Percentiles rank a stretch among this genome's conserved stretches.
These are phyloP conservation scores for Tauraco hartlaubi DNA, from an alignment of 2,797 vertebrate genomes.

Conservation along the genomic window DNA sequence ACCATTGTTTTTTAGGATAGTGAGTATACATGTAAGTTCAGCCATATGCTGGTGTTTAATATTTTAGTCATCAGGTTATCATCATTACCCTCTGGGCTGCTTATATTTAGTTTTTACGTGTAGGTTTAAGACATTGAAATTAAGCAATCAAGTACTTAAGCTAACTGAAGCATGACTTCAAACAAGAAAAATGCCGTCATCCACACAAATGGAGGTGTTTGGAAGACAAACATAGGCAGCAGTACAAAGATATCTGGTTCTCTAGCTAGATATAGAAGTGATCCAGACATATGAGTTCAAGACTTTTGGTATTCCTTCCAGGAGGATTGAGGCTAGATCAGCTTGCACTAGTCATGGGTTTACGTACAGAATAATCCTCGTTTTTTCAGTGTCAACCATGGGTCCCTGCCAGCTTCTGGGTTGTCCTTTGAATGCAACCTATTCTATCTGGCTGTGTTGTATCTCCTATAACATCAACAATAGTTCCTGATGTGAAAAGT, in stretches of 20 bases:
- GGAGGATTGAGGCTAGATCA: not conserved
- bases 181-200: not conserved
- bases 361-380: not conserved
- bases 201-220: not conserved
- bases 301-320: not conserved
- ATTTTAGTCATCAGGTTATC: not conserved
- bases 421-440: not conserved
- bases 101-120: not conserved
- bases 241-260: not conserved
- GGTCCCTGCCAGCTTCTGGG: not conserved
- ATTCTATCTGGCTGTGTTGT: not conserved
- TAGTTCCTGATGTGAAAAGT: not conserved
- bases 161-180: not conserved
- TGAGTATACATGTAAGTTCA: not conserved
- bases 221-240: not conserved
- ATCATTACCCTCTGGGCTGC: not conserved
- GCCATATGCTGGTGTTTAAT: not conserved
- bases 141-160: not conserved
- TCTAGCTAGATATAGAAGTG: not conserved
- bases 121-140: not conserved
- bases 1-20: not conserved
- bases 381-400: not conserved
- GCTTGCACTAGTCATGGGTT: fast-evolving
- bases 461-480: not conserved
- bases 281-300: not conserved